A percentile compares a stretch with the other conserved stretches of the same genome.
phyloP scores from a whole-genome alignment of 2,113 vertebrate genomes.

The Bubo bubo region DNA sequence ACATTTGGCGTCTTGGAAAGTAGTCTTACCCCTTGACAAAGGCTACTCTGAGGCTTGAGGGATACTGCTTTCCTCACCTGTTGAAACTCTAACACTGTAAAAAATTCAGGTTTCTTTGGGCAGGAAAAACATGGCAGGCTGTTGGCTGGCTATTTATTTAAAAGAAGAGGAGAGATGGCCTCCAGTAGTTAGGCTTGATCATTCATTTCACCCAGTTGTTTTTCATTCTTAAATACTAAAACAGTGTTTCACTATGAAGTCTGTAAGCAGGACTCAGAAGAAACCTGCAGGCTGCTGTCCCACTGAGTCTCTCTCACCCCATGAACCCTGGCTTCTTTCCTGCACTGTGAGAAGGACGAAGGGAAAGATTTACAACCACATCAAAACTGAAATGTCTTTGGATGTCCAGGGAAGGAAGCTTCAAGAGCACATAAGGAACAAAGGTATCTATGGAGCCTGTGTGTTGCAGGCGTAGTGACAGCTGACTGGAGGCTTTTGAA shows the following conservation, averaged over 20 bases:
- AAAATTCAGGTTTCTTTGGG: not conserved
- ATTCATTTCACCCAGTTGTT: not conserved
- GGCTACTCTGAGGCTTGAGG: not conserved
- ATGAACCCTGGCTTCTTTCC: not conserved
- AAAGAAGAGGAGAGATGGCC: not conserved
- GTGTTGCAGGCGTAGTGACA: not conserved
- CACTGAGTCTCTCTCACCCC: not conserved
- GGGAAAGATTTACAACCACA: not conserved
- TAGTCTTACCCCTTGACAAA: not conserved
- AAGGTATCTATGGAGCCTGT: not conserved
- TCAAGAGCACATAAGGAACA: not conserved
- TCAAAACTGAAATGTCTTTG: not conserved
- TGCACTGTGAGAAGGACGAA: not conserved
- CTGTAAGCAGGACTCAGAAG: not conserved
- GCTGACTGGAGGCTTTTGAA: not conserved
- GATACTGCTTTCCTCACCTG: not conserved
- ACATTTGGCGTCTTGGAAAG: not conserved
- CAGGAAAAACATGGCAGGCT: not conserved
- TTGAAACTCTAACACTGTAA: not conserved
- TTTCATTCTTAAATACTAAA: not conserved
- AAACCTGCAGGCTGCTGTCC: not conserved
- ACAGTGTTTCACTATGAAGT: not conserved
- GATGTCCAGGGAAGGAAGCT: not conserved
- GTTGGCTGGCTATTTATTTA: not conserved
- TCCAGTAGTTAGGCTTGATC: not conserved